phyloP scores from a whole-genome alignment of 2,888 invertebrate species.

The Spodoptera picta region DNA sequence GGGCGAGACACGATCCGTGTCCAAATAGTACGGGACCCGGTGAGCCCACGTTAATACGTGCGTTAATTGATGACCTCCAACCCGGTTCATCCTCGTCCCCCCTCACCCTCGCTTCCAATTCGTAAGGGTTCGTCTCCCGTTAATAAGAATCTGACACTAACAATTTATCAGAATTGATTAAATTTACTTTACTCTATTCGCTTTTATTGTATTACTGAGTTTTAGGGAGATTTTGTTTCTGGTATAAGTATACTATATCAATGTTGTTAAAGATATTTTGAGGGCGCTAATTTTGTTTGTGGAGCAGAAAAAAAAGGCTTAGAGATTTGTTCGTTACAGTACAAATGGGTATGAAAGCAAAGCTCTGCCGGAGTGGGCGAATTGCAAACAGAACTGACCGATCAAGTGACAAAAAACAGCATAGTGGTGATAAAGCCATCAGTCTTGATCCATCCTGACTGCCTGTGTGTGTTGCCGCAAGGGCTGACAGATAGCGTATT shows the following conservation, averaged over 20 bases:
- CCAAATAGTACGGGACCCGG: slow-evolving; percentile 58
- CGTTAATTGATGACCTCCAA: slow-evolving; percentile 62
- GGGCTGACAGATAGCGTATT: slow-evolving; percentile 77
- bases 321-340: slow-evolving; percentile 10
- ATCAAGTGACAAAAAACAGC: slow-evolving; percentile 49
- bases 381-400: slow-evolving; percentile 61
- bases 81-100: slow-evolving; percentile 28
- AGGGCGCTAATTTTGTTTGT: background rate
- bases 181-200: slow-evolving; percentile 47
- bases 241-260: slow-evolving; percentile 28
- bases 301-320: slow-evolving; percentile 7
- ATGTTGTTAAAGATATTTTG: slow-evolving; percentile 18
- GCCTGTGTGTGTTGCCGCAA: slow-evolving; percentile 49
- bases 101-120: slow-evolving; percentile 40
- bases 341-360: slow-evolving; percentile 26
- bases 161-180: slow-evolving; percentile 56
- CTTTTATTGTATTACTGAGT: slow-evolving; percentile 33
- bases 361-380: slow-evolving; percentile 49
- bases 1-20: slow-evolving; percentile 52
- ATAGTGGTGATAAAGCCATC: slow-evolving; percentile 67
- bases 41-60: slow-evolving; percentile 62
- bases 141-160: slow-evolving; percentile 59
- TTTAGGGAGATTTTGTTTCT: slow-evolving; percentile 26
- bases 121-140: slow-evolving; percentile 52
- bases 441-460: slow-evolving; percentile 68